Conservation (phyloP, 2,797 vertebrate genomes). For the Pipistrellus kuhlii region DNA sequence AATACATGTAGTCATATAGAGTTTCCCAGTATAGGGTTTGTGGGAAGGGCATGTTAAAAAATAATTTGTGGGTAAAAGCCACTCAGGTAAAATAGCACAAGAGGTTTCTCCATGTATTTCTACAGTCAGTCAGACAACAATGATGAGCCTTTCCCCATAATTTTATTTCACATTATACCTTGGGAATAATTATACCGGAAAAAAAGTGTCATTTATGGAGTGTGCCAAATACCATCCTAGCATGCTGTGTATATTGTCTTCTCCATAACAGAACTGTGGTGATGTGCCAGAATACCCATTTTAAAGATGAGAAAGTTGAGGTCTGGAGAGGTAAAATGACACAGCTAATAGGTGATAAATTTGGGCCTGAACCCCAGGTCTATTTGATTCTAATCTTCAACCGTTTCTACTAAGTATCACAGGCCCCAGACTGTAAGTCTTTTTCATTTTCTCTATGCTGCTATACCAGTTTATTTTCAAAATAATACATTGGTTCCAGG, state of each 20-base stretch:
- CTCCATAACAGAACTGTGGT: not conserved
- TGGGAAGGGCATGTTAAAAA: not conserved
- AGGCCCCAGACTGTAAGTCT: not conserved
- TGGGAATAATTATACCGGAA: not conserved
- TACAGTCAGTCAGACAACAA: not conserved
- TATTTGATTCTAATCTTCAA: not conserved
- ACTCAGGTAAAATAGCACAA: not conserved
- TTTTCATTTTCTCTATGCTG: not conserved
- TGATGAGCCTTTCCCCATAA: not conserved
- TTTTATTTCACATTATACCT: not conserved
- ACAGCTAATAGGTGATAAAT: not conserved
- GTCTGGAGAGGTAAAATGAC: not conserved
- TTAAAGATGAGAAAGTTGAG: not conserved
- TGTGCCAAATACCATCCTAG: too few species aligned
- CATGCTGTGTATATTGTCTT: not conserved
- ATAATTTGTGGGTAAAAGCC: not conserved
- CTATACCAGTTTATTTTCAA: not conserved
- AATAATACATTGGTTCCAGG: not conserved
- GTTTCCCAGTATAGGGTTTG: not conserved
- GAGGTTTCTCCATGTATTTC: not conserved
- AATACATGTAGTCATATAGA: not conserved
- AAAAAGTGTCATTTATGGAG: not conserved
- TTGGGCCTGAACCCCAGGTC: not conserved
- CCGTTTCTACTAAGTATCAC: not conserved
- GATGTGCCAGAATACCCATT: not conserved